Base-by-base conservation (phyloP, 2,888 invertebrate genomes). In the Protodeltote pygarga region DNA sequence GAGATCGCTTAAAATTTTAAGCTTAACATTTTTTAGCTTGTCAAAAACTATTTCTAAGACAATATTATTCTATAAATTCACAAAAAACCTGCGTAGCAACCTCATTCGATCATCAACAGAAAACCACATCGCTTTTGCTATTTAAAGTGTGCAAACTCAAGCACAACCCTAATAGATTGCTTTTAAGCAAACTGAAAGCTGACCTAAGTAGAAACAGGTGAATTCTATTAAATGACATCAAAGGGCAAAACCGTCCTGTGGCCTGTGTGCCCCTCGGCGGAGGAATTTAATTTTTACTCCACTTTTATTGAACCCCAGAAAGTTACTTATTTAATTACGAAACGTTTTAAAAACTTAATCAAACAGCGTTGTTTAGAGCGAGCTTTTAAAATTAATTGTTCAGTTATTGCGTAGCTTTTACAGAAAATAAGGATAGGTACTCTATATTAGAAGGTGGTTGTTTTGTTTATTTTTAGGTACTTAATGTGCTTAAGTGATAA, bases 241-340 rank as follows among this genome's bases (percentile, higher is more conserved):
- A 89, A 88, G 87, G 75, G 67, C 47, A 65, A 73, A 79, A 72
- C 65, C 65, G 75, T 75, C 73, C 75, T 69, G 40, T 57, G 49
- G 62, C 65, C 62, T 59, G 49, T 10, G 20, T 13, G 13, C 33
- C 20, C 37, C 28, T 39, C 54, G 46, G 38, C 41, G 27, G 66
- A 74, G 73, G 66, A 89, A 88, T 88, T 82, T 82, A 88, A 89
- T 88, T 89, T 88, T 88, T 87, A 81, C 67, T 64, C 72, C 69
- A 79, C 71, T 81, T 83, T 83, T 77, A 79, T 78, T 74, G 68
- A 50, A 62, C 62, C 61, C 51, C 44, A 42, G 53, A 67, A 67
- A 59, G 53, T 62, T 53, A 61, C 47, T 67, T 71, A 70, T 42
- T 55, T 57, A 75, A 76, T 72, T 71, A 55, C 55, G 29, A 53